phyloP scores from a whole-genome alignment of 1,140 invertebrate species.

The Ditylenchus dipsaci region DNA sequence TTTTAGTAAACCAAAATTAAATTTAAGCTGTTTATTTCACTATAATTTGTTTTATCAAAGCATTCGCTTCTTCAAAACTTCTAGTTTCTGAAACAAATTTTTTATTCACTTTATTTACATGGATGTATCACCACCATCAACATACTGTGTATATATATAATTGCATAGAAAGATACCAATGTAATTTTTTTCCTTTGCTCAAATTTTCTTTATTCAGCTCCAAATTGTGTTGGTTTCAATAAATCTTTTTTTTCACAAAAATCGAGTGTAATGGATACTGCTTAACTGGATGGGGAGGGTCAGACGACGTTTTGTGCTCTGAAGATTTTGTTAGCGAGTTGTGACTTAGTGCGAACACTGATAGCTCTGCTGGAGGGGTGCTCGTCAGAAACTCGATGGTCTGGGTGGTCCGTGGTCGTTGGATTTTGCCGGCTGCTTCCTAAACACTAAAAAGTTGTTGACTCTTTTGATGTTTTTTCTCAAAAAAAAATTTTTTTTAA shows the following conservation, averaged over 20 bases:
- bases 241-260: constrained; percentile 4
- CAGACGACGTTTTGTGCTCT: constrained; percentile 28
- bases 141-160: too few species aligned
- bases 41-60: too few species aligned
- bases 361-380: constrained; percentile 25
- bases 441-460: background rate
- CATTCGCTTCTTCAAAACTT: too few species aligned
- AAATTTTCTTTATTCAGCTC: too few species aligned
- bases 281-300: constrained; percentile 6
- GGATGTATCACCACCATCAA: too few species aligned
- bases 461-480: background rate
- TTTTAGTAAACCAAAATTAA: too few species aligned
- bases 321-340: constrained; percentile 8
- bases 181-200: too few species aligned
- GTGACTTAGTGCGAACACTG: constrained; percentile 5
- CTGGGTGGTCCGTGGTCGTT: constrained; percentile 8
- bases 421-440: constrained; percentile 12
- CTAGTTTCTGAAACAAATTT: background rate
- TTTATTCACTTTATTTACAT: background rate
- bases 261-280: constrained; percentile 23
- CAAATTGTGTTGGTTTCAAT: background rate
- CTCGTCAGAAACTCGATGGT: background rate
- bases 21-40: too few species aligned
- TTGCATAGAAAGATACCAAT: too few species aligned
- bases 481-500: too few species aligned